These are phyloP conservation scores for Ctenicera cuprea DNA, from an alignment of 2,888 invertebrate species.

Conservation along the genomic window DNA sequence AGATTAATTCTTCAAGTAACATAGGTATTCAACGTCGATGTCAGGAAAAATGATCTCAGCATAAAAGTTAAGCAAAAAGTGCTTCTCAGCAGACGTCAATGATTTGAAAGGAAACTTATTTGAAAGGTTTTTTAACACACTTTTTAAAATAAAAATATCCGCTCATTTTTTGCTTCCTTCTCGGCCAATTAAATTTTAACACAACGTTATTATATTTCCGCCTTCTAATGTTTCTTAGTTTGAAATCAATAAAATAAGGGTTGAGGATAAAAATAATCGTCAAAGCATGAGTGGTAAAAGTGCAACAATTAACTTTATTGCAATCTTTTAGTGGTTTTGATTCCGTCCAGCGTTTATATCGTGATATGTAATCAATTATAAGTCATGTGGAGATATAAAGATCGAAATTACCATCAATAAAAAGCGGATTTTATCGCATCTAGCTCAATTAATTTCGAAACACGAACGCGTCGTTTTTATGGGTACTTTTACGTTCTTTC, in stretches of 20 bases:
- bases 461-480: conserved; percentile 40
- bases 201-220: no score
- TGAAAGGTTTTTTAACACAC: conserved; percentile 2
- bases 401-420: conserved; percentile 34
- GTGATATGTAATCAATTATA: conserved; percentile 36
- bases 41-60: conserved; percentile 23
- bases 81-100: conserved; percentile 5
- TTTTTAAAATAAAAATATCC: background rate
- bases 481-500: conserved; percentile 32
- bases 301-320: conserved; percentile 16
- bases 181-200: no score
- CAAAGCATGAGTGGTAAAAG: background rate
- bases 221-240: background rate
- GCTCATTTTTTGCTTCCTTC: background rate
- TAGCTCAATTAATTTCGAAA: conserved; percentile 46
- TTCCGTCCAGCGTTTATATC: background rate
- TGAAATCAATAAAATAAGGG: background rate
- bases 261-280: background rate
- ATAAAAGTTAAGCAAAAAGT: conserved; percentile 24
- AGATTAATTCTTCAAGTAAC: conserved; percentile 29
- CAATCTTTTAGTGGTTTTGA: background rate
- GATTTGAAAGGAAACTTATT: conserved; percentile 1
- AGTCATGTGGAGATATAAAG: conserved; percentile 39
- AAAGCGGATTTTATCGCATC: conserved; percentile 38
- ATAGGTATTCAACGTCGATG: conserved; percentile 25